Evolutionary conservation across 2,797 vertebrate genomes (phyloP), one percentile per base, ranked within the genome.

Genomic region (Coilia nasus): DNA sequence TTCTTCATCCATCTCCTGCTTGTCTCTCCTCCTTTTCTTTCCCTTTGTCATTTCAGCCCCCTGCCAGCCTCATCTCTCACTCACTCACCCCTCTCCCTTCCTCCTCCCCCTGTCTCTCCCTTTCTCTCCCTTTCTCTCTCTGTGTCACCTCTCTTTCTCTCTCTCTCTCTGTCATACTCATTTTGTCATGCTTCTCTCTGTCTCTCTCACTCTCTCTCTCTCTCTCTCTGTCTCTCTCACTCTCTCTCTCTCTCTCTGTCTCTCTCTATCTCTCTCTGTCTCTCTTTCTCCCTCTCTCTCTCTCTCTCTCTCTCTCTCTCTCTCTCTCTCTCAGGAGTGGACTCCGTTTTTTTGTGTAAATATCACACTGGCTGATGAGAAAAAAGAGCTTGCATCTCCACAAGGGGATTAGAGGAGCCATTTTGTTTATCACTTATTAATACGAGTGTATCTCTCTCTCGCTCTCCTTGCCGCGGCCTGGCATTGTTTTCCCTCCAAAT

Each of bases 371-470:
- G 84, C 87, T 91, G 93, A 93, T 90, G 92, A 93, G 90, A 87
- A 89, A 90, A 91, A 92, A 90, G 89, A 90, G 90, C 91, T 91
- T 90, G 90, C 89, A 89, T 92, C 91, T 93, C 90, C 90, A 87
- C 90, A 85, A 86, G 90, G 87, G 90, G 90, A 91, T 92, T 91
- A 90, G 85, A 89, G 91, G 88, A 93, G 93, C 92, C 91, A 94
- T 95, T 95, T 95, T 94, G 92, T 94, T 86, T 90, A 91, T 94
- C 87, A 88, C 91, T 93, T 92, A 92, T 92, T 93, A 92, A 92
- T 91, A 88, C 88, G 83, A 91, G 87, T 84, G 60, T 87, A 50
- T 90, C 67, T 88, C 82, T 89, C 15, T 67, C 57, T 19, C 19
- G 21, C 57, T 60, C 28, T 31, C 5, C 17, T 11, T 35, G 67